phyloP scores from a whole-genome alignment of 2,888 invertebrate species.

The Poecilus cupreus region DNA sequence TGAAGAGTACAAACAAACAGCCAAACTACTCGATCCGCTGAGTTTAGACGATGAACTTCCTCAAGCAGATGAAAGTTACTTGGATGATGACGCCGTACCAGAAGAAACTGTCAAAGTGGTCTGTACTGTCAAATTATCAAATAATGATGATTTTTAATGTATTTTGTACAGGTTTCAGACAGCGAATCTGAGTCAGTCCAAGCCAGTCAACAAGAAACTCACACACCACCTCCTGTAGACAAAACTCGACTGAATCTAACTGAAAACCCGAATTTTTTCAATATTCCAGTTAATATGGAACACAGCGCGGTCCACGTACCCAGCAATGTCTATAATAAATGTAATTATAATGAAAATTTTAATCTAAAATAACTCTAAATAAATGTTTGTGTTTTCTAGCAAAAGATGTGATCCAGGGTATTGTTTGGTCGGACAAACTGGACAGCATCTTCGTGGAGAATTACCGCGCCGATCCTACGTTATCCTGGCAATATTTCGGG shows the following conservation, averaged over 20 bases:
- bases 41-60: not conserved
- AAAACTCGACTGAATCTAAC: constrained; percentile 76
- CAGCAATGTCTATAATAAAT: constrained; percentile 94
- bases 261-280: constrained; percentile 85
- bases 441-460: constrained; percentile 93
- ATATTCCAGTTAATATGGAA: constrained; percentile 84
- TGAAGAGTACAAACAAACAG: not conserved
- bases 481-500: constrained; percentile 99
- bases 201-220: constrained; percentile 70
- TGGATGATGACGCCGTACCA: not conserved
- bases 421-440: constrained; percentile 96
- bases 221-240: constrained; percentile 76
- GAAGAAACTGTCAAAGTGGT: constrained; percentile 3
- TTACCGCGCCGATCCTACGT: constrained; percentile 87
- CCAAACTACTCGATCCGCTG: not conserved
- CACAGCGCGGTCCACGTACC: constrained; percentile 95
- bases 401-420: constrained; percentile 90
- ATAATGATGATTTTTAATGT: too few relatives aligned
- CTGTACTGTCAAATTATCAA: too few relatives aligned
- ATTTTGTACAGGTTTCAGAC: constrained; percentile 68
- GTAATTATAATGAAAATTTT: constrained; percentile 75
- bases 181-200: constrained; percentile 66
- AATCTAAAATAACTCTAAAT: not conserved
- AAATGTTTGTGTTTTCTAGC: constrained; percentile 75
- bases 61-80: not conserved